A percentile compares a stretch with the other conserved stretches of the same genome.
Conservation (phyloP, 2,113 vertebrate genomes). For the Falcunculus frontatus region DNA sequence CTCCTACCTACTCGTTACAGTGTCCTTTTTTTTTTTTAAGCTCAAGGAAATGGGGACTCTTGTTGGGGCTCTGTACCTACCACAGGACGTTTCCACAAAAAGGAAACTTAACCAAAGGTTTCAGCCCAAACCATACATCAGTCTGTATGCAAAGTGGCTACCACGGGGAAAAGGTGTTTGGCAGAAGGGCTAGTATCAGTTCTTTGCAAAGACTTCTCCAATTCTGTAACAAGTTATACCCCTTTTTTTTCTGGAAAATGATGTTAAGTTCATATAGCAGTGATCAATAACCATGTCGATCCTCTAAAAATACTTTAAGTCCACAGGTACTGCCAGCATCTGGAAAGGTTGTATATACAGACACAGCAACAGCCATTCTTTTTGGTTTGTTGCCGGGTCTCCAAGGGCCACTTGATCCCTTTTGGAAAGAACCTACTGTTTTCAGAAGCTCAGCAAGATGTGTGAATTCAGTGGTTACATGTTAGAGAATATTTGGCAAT, state of each 20-base stretch:
- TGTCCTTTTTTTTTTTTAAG: slow-evolving; percentile 75
- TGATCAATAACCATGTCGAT: slow-evolving; percentile 86
- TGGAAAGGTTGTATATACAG: slow-evolving; percentile 80
- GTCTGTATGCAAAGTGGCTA: slow-evolving; percentile 84
- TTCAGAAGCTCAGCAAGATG: slow-evolving; percentile 85
- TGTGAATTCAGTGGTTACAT: slow-evolving; percentile 80
- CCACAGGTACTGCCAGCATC: slow-evolving; percentile 87
- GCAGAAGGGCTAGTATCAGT: slow-evolving; percentile 82
- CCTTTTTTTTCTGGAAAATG: slow-evolving; percentile 78
- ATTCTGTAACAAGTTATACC: slow-evolving; percentile 83
- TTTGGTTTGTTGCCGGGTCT: slow-evolving; percentile 88
- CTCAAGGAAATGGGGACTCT: slow-evolving; percentile 76
- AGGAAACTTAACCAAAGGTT: slow-evolving; percentile 81
- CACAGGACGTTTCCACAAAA: slow-evolving; percentile 80
- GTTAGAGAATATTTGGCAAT: slow-evolving; percentile 83
- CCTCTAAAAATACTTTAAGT: slow-evolving; percentile 87
- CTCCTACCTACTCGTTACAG: slow-evolving; percentile 82
- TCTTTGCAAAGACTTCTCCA: slow-evolving; percentile 88
- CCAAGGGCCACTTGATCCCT: slow-evolving; percentile 82
- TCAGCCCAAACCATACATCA: slow-evolving; percentile 80
- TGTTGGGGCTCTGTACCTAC: slow-evolving; percentile 86
- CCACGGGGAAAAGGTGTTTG: slow-evolving; percentile 75
- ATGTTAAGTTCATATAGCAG: slow-evolving; percentile 86
- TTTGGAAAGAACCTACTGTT: slow-evolving; percentile 84
- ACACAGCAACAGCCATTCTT: slow-evolving; percentile 86